Conservation (phyloP, 2,113 vertebrate species). For the Caracal caracal region DNA sequence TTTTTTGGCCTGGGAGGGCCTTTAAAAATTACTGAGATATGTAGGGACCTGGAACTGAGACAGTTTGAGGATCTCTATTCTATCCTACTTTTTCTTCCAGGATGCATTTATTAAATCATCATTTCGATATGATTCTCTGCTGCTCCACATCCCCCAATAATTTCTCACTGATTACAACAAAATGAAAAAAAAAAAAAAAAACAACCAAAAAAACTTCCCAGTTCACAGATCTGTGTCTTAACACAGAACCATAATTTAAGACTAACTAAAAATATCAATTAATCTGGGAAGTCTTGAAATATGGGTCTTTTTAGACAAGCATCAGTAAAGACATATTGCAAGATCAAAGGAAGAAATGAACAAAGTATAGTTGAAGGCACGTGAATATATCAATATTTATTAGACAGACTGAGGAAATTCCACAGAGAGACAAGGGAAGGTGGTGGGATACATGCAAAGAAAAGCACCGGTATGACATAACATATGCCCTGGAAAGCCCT, state of each 20-base stretch:
- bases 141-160: neutral
- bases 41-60: neutral
- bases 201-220: neutral
- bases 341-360: neutral
- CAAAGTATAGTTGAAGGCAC: neutral
- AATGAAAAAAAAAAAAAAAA: neutral
- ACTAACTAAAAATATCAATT: neutral
- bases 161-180: neutral
- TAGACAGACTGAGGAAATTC: neutral
- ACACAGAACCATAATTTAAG: neutral
- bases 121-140: neutral
- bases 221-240: neutral
- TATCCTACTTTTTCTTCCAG: neutral
- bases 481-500: neutral
- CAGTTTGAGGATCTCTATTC: neutral
- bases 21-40: neutral
- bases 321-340: neutral
- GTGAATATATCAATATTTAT: neutral
- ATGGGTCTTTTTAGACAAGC: neutral
- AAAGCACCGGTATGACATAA: neutral
- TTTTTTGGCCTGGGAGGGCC: neutral
- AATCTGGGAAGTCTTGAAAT: neutral
- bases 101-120: neutral
- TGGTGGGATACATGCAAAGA: neutral
- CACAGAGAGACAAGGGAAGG: neutral